Base-by-base conservation (phyloP, 1,140 invertebrate genomes). In the Papilio aristodemus region DNA sequence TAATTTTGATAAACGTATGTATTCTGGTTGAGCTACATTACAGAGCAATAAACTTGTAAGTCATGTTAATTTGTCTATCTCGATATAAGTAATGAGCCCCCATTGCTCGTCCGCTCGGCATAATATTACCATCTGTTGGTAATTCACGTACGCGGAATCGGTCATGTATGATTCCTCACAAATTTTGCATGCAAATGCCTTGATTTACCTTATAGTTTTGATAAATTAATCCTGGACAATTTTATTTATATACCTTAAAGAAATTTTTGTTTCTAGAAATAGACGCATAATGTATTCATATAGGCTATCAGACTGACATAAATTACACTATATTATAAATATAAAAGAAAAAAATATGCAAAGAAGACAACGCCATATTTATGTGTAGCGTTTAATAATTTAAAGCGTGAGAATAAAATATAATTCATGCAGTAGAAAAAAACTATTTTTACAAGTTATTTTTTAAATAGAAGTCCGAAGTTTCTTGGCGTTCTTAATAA, bases 61-160 rank as follows among this genome's bases (percentile, higher is more conserved):
- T 50, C 7, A 50, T 39, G 37, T 67, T 38, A 58, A 70, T 59
- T 60, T 62, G 57, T 60, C 43, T 14, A 54, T 60, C 39, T 68
- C 25, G 58, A 38, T 67, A 60, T 17, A 67, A 66, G 62, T 46
- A 39, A 41, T 70, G 76, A 75, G 77, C 78, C 76, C 77, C 80
- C 78, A 75, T 43, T 64, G 64, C 39, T 76, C 73, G 76, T 74
- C 69, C 67, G 71, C 27, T 69, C 22, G 63, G 78, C 78, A 83
- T 83, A 83, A 80, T 79, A 78, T 80, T 79, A 77, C 73, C 75
- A 80, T 83, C 74, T 74, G 66, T 83, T 78, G 13, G 7, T 50
- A 50, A 78, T 79, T 79, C 17, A 50, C 43, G 43, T 50, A 50
- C 43, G 17, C 17, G 17, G 17, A 50, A 22, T 50, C 10, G 43